These are phyloP conservation scores for Drosophila nr. medialis DNA, from an alignment of 2,888 invertebrate species.

Conservation along the genomic window DNA sequence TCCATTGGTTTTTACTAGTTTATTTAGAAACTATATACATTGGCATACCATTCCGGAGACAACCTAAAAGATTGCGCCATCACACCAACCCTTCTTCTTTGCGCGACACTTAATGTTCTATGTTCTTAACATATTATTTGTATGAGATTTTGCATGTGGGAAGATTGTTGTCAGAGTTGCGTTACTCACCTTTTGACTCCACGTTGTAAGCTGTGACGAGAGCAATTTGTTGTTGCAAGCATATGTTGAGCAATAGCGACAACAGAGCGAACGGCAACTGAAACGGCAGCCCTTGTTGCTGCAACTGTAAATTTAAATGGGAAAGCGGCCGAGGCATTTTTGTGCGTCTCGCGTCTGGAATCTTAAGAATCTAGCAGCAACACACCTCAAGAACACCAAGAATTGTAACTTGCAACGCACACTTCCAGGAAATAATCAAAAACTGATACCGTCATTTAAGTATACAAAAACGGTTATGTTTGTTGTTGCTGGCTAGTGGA, in stretches of 20 bases:
- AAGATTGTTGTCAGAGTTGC: slow-evolving; percentile 13
- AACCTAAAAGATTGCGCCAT: neutral
- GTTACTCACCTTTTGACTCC: slow-evolving; percentile 71
- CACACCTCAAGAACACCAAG: slow-evolving; percentile 9
- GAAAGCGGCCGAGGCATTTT: slow-evolving; percentile 53
- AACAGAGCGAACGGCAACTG: slow-evolving; percentile 26
- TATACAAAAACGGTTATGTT: slow-evolving; percentile 35
- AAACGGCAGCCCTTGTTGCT: slow-evolving; percentile 21
- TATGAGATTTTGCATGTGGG: neutral
- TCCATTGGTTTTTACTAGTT: neutral
- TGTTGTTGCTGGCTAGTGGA: slow-evolving; percentile 29
- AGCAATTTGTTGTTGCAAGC: slow-evolving; percentile 62
- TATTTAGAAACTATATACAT: neutral
- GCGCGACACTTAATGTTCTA: slow-evolving; percentile 47
- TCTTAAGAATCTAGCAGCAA: slow-evolving; percentile 49
- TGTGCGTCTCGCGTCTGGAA: slow-evolving; percentile 17
- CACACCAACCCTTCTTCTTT: neutral
- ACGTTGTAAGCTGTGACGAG: slow-evolving; percentile 54
- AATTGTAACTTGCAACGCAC: slow-evolving; percentile 5
- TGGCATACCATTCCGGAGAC: neutral
- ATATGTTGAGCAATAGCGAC: slow-evolving; percentile 69
- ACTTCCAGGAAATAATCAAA: neutral
- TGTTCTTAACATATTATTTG: slow-evolving; percentile 24
- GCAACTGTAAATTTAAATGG: slow-evolving; percentile 44
- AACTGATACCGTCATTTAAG: slow-evolving; percentile 19